Evolutionary conservation across 2,113 vertebrate species (phyloP), one percentile per base, ranked within the genome.

Genomic region (Gnathonemus echidnorhynchus): DNA sequence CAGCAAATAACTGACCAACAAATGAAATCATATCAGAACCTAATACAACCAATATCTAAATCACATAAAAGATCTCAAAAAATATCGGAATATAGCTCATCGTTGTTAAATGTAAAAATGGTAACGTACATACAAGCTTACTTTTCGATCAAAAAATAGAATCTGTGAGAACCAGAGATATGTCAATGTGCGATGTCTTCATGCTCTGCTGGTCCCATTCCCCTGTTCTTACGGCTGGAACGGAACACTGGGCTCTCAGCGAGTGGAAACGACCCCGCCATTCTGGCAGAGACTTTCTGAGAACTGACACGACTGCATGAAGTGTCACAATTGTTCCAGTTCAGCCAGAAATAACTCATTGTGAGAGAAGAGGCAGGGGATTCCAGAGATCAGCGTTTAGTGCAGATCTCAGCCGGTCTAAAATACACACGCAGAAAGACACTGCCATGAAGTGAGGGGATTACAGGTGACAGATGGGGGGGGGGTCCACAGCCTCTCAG

Each of bases 101-200:
- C 3, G 17, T 77, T 50, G 62, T 77, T 80, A 83, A 80, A 77
- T 77, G 42, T 89, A 48, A 89, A 89, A 77, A 89, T 89, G 88
- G 88, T 80, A 77, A 52, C 48, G 35, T 77, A 52, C 48, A 50
- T 52, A 77, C 62, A 70, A 48, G 58, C 56, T 70, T 88, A 58
- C 56, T 46, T 88, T 42, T 62, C 24, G 42, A 88, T 88, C 58
- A 88, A 88, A 88, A 88, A 88, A 70, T 88, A 70, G 56, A 88
- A 88, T 88, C 46, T 89, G 88, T 89, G 66, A 77, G 66, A 80
- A 77, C 24, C n/a, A 58, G 62, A 39, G 66, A 89, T 24, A 70
- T 50, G 88, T 77, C 66, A 89, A 70, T 80, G 46, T 80, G 88
- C 88, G 50, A 77, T 21, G 27, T 35, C 24, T 77, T 77, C 48